Base-by-base conservation (phyloP, 2,797 vertebrate species). In the Benthosema pterotum region DNA sequence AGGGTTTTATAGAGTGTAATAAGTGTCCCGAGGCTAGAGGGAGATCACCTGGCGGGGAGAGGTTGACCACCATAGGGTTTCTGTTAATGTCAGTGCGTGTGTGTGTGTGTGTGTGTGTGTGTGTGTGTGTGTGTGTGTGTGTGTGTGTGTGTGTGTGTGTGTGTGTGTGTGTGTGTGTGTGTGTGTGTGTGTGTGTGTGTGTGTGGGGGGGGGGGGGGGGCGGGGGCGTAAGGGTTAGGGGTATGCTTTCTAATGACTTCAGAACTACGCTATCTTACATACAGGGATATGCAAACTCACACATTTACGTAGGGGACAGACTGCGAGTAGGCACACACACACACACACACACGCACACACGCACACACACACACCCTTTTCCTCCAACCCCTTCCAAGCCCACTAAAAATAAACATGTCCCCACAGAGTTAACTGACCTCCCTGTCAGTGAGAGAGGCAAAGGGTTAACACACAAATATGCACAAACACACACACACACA, bases 401-500 rank as follows among this genome's bases (percentile, higher is more conserved):
- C 85, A 80, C 85, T 89, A 86, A 89, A 91, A 90, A 89, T 90
- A 90, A 90, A 92, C 89, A 91, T 75, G 80, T 88, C 86, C 87
- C 87, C 85, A 74, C 78, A 85, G 84, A 86, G 87, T 85, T 18
- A 61, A 58, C 66, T 69, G 52, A 90, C 89, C 89, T 86, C 87
- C 85, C 85, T 88, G 89, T 89, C 88, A 88, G 85, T 79, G 79
- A 87, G 85, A 87, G 85, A 71, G 82, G 83, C 78, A 72, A 88
- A 85, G 87, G 86, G 84, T 91, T 89, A 87, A 86, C 74, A 25
- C 28, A 11, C 17, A 52, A 48, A 61, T 47, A 43, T 47, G 42
- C 60, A 52, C 49, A 51, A 15, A 52, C 28, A 19, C 48, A 49
- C 59, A 84, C 84, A 72, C 79, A 87, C 61, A 83, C 28, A 19